Evolutionary conservation across 2,797 vertebrate species (phyloP).

Genomic region (Thunnus albacares): DNA sequence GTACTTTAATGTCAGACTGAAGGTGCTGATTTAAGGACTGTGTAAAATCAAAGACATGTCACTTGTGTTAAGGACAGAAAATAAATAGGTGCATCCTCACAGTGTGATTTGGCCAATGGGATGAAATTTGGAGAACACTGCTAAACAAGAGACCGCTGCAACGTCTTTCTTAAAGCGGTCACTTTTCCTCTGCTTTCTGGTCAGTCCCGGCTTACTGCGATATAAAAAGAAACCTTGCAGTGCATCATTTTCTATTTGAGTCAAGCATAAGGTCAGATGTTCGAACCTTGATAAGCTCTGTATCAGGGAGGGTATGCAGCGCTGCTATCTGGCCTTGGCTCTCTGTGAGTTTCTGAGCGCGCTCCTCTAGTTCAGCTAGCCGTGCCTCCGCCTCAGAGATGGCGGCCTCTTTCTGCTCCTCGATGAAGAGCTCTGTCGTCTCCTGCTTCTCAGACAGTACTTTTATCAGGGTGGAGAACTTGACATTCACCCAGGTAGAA

Average conservation of each 20-base stretch:
- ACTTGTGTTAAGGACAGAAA: too few relatives aligned
- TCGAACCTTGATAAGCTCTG: slow-evolving; percentile 84
- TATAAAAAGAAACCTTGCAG: not conserved
- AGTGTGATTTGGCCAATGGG: not conserved
- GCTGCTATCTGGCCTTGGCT: slow-evolving; percentile 77
- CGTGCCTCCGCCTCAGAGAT: slow-evolving; percentile 74
- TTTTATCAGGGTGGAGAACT: slow-evolving; percentile 84
- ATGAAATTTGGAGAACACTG: not conserved
- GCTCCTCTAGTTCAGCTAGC: slow-evolving; percentile 73
- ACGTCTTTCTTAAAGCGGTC: not conserved
- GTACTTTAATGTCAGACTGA: too few relatives aligned
- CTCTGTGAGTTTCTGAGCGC: slow-evolving; percentile 67
- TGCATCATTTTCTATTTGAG: not conserved
- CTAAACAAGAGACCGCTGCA: not conserved
- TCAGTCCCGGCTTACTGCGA: too few relatives aligned
- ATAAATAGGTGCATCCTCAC: too few relatives aligned
- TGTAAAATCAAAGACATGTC: not conserved
- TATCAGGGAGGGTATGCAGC: slow-evolving; percentile 71
- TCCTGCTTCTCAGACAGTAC: slow-evolving; percentile 83
- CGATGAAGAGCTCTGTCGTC: slow-evolving; percentile 72
- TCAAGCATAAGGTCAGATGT: not conserved
- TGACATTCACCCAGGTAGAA: slow-evolving; percentile 79
- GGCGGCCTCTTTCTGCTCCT: slow-evolving; percentile 70
- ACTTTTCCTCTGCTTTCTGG: too few relatives aligned
- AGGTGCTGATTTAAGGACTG: not conserved